Evolutionary conservation across 2,888 invertebrate species (phyloP), one percentile per base, ranked within the genome.

Genomic region (Rambutsinella grinnellia): DNA sequence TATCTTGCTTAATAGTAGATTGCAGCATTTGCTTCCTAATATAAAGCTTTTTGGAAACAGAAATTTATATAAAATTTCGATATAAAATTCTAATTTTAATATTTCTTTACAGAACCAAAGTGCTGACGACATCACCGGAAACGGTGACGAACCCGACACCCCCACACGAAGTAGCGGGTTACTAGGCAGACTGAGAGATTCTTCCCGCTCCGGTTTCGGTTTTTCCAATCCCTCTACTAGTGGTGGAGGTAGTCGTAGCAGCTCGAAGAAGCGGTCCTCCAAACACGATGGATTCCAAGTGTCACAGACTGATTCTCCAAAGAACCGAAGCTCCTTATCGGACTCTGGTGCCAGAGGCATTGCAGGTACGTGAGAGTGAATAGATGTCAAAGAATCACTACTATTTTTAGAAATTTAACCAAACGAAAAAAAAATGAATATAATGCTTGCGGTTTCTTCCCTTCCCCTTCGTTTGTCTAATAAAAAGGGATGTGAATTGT

Each of bases 231-330:
- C 61, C 17, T 23, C 47, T 17, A 47, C 57, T 21, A 27, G 46
- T 10, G 2, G 17, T 19, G 26, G 27, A 15, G 21, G 10, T 10
- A 28, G 27, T 6, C 53, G 65, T 5, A 56, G 26, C 15, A 23
- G 23, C 2, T 19, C 23, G 46, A 58, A 62, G 27, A 26, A 58
- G n/a, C 58, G 51, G 36, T 53, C 65, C 49, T 57, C 72, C n/a
- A 65, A 57, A 19, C 49, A 60, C 27, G 47, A 27, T 19, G 54
- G 66, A 21, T 67, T 67, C 47, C 36, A 69, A 60, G 58, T 65
- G 57, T 56, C 71, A 63, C 57, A 47, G 63, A 65, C 65, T 36
- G 72, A 72, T 47, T 72, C 65, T n/a, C 65, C 72, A 51, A 72
- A 62, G 53, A 58, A 23, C 63, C 57, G 63, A 44, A 63, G 60